Conservation (phyloP, 1,140 invertebrate species). For the Calosoma granatense region DNA sequence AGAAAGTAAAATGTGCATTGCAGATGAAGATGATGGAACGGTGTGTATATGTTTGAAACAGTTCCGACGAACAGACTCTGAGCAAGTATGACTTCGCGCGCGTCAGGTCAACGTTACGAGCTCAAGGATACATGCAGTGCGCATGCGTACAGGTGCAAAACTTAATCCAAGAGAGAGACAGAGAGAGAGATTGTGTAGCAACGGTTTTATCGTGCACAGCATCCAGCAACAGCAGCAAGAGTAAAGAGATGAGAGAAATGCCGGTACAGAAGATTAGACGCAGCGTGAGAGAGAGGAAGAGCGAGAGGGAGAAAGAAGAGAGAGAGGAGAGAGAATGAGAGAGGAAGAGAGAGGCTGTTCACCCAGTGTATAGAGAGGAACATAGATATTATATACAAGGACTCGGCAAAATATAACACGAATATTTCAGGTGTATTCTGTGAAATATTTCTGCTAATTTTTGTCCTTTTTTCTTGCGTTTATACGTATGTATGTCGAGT, state of each 20-base stretch:
- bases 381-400: not conserved
- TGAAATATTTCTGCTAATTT: too few relatives aligned
- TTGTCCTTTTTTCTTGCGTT: too few relatives aligned
- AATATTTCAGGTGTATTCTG: too few relatives aligned
- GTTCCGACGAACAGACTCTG: too few relatives aligned
- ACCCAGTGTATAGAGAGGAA: not conserved
- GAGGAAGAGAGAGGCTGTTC: not conserved
- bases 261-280: not conserved
- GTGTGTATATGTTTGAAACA: too few relatives aligned
- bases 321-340: not conserved
- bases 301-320: not conserved
- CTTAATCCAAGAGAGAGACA: not conserved
- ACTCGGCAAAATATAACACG: not conserved
- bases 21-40: too few relatives aligned
- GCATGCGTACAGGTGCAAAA: not conserved
- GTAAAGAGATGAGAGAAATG: not conserved
- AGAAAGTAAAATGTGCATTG: too few relatives aligned
- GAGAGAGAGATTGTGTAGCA: not conserved
- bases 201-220: not conserved
- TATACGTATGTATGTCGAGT: too few relatives aligned
- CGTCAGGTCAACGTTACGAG: not conserved
- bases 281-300: not conserved
- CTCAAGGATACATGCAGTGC: conserved; percentile 1
- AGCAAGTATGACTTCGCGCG: not conserved
- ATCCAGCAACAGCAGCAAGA: not conserved